phyloP scores from a whole-genome alignment of 2,888 invertebrate genomes.

The Tachystola acroxantha region DNA sequence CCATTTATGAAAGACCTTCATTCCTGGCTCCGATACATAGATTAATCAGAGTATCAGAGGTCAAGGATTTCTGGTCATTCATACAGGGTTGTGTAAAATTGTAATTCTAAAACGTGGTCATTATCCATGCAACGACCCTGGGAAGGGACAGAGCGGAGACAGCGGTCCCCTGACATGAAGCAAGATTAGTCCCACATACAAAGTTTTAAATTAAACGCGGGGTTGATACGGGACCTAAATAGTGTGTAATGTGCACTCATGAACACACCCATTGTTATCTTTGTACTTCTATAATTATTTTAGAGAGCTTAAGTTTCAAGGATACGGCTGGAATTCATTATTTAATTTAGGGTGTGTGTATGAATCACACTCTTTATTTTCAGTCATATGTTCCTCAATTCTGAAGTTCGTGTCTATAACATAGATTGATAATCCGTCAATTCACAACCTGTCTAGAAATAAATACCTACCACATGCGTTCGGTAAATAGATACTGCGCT shows the following conservation, averaged over 20 bases:
- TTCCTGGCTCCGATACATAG: slow-evolving; percentile 7
- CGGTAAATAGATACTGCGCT: too few relatives aligned
- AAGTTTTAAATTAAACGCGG: slow-evolving; percentile 53
- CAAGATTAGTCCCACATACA: slow-evolving; percentile 54
- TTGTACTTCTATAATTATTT: slow-evolving; percentile 30
- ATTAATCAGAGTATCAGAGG: slow-evolving; percentile 13
- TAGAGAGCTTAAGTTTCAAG: slow-evolving; percentile 13
- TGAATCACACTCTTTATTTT: too few relatives aligned
- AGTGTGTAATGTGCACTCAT: slow-evolving; percentile 22
- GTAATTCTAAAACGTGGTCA: slow-evolving; percentile 46
- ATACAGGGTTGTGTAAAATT: slow-evolving; percentile 36
- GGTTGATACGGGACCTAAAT: slow-evolving; percentile 18
- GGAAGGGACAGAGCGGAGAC: slow-evolving; percentile 28
- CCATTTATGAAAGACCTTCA: slow-evolving; percentile 16
- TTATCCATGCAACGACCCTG: slow-evolving; percentile 45
- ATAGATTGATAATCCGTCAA: too few relatives aligned
- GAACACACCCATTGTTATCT: slow-evolving; percentile 30
- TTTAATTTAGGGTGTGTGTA: too few relatives aligned
- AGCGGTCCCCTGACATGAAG: slow-evolving; percentile 38
- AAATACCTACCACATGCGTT: too few relatives aligned
- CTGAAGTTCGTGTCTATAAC: too few relatives aligned
- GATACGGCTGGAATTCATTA: too few relatives aligned
- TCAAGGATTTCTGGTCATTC: slow-evolving; percentile 9
- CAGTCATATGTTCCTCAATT: too few relatives aligned
- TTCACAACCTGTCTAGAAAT: too few relatives aligned